Percentiles rank a stretch among this genome's conserved stretches.
These are phyloP conservation scores for Engystomops pustulosus DNA, from an alignment of 2,113 vertebrate genomes.

Conservation along the genomic window DNA sequence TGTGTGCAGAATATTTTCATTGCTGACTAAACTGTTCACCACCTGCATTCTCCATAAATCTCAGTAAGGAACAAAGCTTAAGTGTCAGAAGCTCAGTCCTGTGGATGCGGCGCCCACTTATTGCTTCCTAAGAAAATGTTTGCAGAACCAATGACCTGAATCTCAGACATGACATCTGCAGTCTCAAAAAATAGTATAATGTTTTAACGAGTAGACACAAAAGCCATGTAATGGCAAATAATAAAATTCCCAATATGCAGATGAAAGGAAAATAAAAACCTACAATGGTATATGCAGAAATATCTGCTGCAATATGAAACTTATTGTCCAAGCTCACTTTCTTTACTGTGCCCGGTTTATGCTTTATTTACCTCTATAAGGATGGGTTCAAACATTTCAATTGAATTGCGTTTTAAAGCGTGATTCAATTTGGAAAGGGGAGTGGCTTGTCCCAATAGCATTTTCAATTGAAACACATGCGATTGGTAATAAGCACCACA, in stretches of 20 bases:
- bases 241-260: not conserved
- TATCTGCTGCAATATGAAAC: too few relatives aligned
- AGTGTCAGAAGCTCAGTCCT: not conserved
- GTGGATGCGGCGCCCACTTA: not conserved
- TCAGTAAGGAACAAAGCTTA: not conserved
- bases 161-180: not conserved
- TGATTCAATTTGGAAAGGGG: too few relatives aligned
- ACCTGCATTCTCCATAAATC: slow-evolving; percentile 53
- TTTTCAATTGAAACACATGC: too few relatives aligned
- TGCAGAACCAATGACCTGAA: slow-evolving; percentile 15
- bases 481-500: too few relatives aligned
- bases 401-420: too few relatives aligned
- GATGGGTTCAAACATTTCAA: too few relatives aligned
- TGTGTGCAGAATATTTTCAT: slow-evolving; percentile 35
- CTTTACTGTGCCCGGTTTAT: too few relatives aligned
- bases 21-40: slow-evolving; percentile 33
- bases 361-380: too few relatives aligned
- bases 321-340: too few relatives aligned
- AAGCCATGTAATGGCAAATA: not conserved
- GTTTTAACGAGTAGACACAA: not conserved
- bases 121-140: slow-evolving; percentile 27
- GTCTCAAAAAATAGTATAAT: not conserved
- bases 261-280: not conserved
- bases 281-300: too few relatives aligned
- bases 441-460: too few relatives aligned